phyloP scores from a whole-genome alignment of 2,797 vertebrate species.

The Steatocranus sp. region DNA sequence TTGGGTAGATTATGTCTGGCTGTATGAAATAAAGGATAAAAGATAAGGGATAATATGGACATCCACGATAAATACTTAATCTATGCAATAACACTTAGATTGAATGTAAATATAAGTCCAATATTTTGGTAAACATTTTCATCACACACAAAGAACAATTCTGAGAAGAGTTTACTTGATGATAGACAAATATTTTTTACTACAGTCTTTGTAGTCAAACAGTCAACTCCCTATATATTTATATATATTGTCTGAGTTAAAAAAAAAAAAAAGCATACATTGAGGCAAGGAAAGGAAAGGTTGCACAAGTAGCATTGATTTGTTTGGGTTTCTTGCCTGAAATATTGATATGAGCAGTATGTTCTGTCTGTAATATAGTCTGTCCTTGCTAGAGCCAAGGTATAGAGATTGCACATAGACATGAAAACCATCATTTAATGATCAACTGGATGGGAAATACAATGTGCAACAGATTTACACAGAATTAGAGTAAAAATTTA shows the following conservation, averaged over 20 bases:
- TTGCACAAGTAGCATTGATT: not conserved
- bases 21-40: conserved; percentile 3
- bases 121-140: not conserved
- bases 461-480: not conserved
- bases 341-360: not conserved
- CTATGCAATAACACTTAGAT: not conserved
- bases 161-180: not conserved
- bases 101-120: not conserved
- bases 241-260: not conserved
- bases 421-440: not conserved
- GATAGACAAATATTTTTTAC: too few relatives aligned
- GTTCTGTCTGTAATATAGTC: not conserved
- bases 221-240: too few relatives aligned
- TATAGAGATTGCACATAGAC: not conserved
- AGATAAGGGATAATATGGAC: not conserved
- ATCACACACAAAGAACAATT: not conserved
- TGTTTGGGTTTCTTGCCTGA: not conserved
- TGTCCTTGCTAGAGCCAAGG: not conserved
- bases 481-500: conserved; percentile 16
- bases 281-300: not conserved
- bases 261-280: not conserved
- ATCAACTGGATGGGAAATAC: not conserved
- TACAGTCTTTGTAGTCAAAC: too few relatives aligned
- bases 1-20: conserved; percentile 9
- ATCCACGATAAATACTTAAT: not conserved